These are phyloP conservation scores for Drosophila anomalata DNA, from an alignment of 2,888 invertebrate species.

Conservation along the genomic window DNA sequence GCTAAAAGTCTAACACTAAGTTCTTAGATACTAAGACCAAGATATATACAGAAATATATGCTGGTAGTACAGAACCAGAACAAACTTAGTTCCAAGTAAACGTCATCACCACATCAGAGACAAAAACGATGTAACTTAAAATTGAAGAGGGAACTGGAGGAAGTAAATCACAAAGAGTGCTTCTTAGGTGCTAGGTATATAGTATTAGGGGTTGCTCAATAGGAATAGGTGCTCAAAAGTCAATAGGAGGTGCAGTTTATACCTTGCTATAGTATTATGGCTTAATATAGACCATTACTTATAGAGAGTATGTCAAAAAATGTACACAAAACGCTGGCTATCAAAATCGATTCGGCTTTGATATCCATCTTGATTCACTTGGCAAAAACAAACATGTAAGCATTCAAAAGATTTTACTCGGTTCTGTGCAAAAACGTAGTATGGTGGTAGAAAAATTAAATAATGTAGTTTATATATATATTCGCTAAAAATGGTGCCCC, in stretches of 20 bases:
- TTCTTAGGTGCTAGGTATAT: conserved; percentile 61
- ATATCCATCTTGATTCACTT: conserved; percentile 37
- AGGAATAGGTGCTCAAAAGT: conserved; percentile 69
- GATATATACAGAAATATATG: conserved; percentile 33
- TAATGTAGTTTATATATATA: conserved; percentile 45
- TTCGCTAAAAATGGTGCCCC: conserved; percentile 30
- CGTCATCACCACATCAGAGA: conserved; percentile 80
- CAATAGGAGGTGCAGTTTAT: conserved; percentile 67
- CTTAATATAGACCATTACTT: conserved; percentile 58
- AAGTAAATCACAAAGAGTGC: conserved; percentile 55
- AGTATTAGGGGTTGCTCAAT: conserved; percentile 63
- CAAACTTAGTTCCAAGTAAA: conserved; percentile 67
- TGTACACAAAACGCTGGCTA: conserved; percentile 49
- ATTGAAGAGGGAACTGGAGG: conserved; percentile 27
- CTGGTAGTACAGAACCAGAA: conserved; percentile 62
- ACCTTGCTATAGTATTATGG: conserved; percentile 64
- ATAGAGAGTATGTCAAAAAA: conserved; percentile 49
- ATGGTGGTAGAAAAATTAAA: conserved; percentile 31
- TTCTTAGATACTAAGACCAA: conserved; percentile 58
- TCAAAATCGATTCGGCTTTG: conserved; percentile 31
- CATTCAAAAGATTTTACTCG: conserved; percentile 71
- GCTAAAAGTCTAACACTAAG: conserved; percentile 56
- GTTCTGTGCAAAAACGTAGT: conserved; percentile 64
- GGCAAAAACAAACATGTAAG: conserved; percentile 79
- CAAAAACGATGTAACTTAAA: conserved; percentile 54